phyloP scores from a whole-genome alignment of 92 coral and sea anemone genomes.

The Porites rus region DNA sequence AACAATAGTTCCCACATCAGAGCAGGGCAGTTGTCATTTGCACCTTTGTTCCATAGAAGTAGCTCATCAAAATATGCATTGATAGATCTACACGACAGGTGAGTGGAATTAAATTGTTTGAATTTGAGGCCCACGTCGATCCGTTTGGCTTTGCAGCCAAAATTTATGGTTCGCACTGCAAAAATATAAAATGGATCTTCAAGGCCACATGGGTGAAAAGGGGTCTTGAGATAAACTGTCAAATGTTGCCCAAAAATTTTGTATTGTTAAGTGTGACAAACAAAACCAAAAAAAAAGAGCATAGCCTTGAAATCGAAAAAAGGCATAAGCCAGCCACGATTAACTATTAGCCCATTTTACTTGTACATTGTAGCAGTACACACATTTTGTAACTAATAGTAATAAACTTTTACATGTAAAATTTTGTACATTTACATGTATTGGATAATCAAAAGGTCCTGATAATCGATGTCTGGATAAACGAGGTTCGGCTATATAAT shows the following conservation, averaged over 20 bases:
- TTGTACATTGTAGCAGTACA: slow-evolving; percentile 34
- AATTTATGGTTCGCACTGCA: slow-evolving; percentile 29
- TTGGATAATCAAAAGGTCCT: neutral
- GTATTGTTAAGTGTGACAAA: slow-evolving; percentile 27
- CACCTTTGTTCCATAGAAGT: slow-evolving; percentile 22
- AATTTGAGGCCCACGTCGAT: slow-evolving; percentile 2
- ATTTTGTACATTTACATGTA: slow-evolving; percentile 19
- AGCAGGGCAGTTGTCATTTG: slow-evolving; percentile 35
- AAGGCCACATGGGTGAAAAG: slow-evolving; percentile 28
- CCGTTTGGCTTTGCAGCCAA: slow-evolving; percentile 25
- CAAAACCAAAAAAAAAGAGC: slow-evolving; percentile 21
- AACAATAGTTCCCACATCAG: slow-evolving; percentile 31
- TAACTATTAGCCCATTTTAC: slow-evolving; percentile 26
- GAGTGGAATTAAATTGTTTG: slow-evolving; percentile 23
- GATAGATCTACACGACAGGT: slow-evolving; percentile 35
- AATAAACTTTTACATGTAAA: slow-evolving; percentile 26
- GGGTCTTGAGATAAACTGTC: slow-evolving; percentile 23
- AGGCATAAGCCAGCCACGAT: slow-evolving; percentile 29
- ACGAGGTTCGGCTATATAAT: neutral
- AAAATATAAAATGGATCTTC: slow-evolving; percentile 12
- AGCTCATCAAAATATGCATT: slow-evolving; percentile 25
- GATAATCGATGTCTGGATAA: too few species aligned
- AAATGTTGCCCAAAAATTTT: slow-evolving; percentile 25
- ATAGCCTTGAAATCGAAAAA: slow-evolving; percentile 14
- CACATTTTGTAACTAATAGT: slow-evolving; percentile 26